Base-by-base conservation (phyloP, 2,888 invertebrate genomes). In the Piscicola geometra region DNA sequence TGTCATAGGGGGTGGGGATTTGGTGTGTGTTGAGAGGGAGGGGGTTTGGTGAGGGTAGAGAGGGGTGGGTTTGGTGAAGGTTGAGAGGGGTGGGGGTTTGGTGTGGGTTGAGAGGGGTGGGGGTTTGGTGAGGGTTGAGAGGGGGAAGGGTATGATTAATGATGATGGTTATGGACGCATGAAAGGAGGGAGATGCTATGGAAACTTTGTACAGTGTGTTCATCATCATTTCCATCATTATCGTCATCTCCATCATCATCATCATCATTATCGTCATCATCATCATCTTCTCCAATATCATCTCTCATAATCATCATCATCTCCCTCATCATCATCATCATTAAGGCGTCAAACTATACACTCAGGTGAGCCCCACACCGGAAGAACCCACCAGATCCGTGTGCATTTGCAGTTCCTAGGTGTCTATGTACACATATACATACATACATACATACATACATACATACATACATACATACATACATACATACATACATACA, bases 351-450 rank as follows among this genome's bases (percentile, higher is more conserved):
- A n/a, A n/a, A n/a, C n/a, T n/a, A n/a, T n/a, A 33, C 25, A 0
- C 52, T 15, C 78, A 85, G 85, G 85, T 80, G 70, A 80, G 50
- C 98, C 98, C 0, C 91, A 92, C 83, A 98, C 98, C 0, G 99
- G 99, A 0, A 88, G 99, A 79, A 99, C 98, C 91, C 99, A 99
- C 86, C 99, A 99, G 88, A 99, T 99, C 81, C 89, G 99, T 79
- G 96, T 99, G 41, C 99, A 99, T 86, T 89, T 98, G 79, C 99
- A 99, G 87, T 99, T 92, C 86, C 88, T 99, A 82, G 98, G 94
- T 93, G 79, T 78, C 81, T 76, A 47, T 68, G 69, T 47, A 47
- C 9, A 9, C 21, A 9, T 47, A 41, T 41, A 15, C 15, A 41
- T 15, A 9, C 41, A 41, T 41, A 15, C 41, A 15, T 15, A 41